phyloP scores from a whole-genome alignment of 2,888 invertebrate species.

The Mimachlamys varia region DNA sequence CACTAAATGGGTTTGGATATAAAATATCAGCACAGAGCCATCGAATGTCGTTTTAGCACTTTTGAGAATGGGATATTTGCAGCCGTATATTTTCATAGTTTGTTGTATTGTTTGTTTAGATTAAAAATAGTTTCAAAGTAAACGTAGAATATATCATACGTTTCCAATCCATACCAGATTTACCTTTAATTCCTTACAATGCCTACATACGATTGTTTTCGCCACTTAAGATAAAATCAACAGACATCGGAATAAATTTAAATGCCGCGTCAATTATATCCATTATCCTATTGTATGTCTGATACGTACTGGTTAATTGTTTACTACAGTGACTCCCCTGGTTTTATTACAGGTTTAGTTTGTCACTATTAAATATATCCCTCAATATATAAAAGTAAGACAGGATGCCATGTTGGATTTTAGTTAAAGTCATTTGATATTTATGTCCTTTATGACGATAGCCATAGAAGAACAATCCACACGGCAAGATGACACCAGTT shows the following conservation, averaged over 20 bases:
- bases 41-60: too few relatives aligned
- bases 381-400: not conserved
- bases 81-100: not conserved
- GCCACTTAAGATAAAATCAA: slow-evolving; percentile 17
- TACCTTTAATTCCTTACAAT: not conserved
- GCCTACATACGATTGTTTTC: not conserved
- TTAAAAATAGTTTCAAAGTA: not conserved
- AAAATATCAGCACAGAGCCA: too few relatives aligned
- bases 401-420: not conserved
- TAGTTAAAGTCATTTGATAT: not conserved
- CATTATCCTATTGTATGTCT: not conserved
- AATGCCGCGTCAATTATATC: not conserved
- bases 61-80: not conserved
- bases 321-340: not conserved
- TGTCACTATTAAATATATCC: not conserved
- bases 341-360: not conserved
- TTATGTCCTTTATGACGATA: not conserved
- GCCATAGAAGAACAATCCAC: not conserved
- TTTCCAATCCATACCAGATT: not conserved
- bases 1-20: too few relatives aligned
- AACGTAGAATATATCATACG: not conserved
- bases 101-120: not conserved
- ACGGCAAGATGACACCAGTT: not conserved
- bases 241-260: not conserved
- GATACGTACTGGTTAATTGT: not conserved